A percentile compares a stretch with the other conserved stretches of the same genome.
Conservation (phyloP, 1,140 invertebrate species). For the Lepidostoma basale region DNA sequence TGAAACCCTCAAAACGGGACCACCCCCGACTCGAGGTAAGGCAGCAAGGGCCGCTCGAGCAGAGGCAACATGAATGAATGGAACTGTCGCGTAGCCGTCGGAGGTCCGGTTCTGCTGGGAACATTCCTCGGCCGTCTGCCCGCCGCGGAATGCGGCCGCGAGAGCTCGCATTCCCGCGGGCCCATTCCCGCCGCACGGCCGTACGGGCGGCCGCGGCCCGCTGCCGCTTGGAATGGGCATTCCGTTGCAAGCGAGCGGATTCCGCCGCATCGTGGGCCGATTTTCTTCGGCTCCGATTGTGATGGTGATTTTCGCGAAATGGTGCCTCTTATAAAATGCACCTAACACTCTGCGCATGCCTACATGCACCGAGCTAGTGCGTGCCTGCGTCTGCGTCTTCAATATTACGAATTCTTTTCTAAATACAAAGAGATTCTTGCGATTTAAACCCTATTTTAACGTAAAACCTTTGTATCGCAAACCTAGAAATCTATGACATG, state of each 20-base stretch:
- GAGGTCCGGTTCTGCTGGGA: constrained; percentile 11
- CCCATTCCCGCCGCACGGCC: constrained; percentile 3
- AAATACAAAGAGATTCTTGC: no score
- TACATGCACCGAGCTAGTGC: no score
- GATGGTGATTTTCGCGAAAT: constrained; percentile 14
- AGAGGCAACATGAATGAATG: not conserved
- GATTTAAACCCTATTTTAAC: no score
- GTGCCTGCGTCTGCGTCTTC: no score
- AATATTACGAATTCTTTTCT: no score
- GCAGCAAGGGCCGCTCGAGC: no score
- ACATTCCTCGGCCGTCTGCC: constrained; percentile 2
- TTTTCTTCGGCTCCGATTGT: not conserved
- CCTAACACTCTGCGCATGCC: no score
- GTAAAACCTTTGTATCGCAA: no score
- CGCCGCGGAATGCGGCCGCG: constrained; percentile 19
- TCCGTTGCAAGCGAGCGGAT: constrained; percentile 11
- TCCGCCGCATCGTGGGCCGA: constrained; percentile 1
- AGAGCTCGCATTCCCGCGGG: not conserved
- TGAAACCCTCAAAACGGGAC: no score
- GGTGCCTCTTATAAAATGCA: no score
- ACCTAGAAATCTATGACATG: no score
- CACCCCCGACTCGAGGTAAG: no score
- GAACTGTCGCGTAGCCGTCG: not conserved
- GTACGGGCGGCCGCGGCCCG: not conserved
- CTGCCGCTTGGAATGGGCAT: constrained; percentile 14